Evolutionary conservation across 1,140 invertebrate species (phyloP).

Genomic region (Dendrolimus punctatus): DNA sequence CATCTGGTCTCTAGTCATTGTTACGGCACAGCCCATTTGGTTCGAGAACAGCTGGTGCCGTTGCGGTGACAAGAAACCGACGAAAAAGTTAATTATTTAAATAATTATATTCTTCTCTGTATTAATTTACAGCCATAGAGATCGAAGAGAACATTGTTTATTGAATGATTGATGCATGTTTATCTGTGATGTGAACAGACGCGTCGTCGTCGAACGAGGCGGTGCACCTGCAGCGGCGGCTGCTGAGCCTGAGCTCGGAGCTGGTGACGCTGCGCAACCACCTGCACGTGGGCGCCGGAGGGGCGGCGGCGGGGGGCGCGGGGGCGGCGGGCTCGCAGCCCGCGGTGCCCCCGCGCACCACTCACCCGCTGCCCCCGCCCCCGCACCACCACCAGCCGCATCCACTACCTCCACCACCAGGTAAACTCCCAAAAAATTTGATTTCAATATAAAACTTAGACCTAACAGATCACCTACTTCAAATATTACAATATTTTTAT

Average conservation of each 20-base stretch:
- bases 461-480: too few species aligned
- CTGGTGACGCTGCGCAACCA: slow-evolving; percentile 90
- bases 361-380: slow-evolving; percentile 32
- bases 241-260: slow-evolving; percentile 91
- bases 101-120: too few species aligned
- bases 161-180: background rate
- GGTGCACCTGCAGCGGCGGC: slow-evolving; percentile 89
- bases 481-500: too few species aligned
- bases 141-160: background rate
- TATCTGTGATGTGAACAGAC: slow-evolving; percentile 75
- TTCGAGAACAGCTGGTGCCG: too few species aligned
- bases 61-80: too few species aligned
- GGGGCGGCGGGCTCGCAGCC: slow-evolving; percentile 37
- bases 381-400: slow-evolving; percentile 50
- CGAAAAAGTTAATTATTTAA: too few species aligned
- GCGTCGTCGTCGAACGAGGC: slow-evolving; percentile 94
- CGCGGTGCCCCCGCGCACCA: slow-evolving; percentile 65
- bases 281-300: slow-evolving; percentile 79
- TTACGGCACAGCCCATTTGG: too few species aligned
- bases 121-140: too few species aligned
- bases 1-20: too few species aligned
- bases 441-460: too few species aligned
- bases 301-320: slow-evolving; percentile 31
- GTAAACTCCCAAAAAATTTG: background rate
- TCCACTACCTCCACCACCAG: slow-evolving; percentile 21